Percentiles rank a stretch among this genome's conserved stretches.
phyloP scores from a whole-genome alignment of 2,888 invertebrate genomes.

The Lomographa bimaculata region DNA sequence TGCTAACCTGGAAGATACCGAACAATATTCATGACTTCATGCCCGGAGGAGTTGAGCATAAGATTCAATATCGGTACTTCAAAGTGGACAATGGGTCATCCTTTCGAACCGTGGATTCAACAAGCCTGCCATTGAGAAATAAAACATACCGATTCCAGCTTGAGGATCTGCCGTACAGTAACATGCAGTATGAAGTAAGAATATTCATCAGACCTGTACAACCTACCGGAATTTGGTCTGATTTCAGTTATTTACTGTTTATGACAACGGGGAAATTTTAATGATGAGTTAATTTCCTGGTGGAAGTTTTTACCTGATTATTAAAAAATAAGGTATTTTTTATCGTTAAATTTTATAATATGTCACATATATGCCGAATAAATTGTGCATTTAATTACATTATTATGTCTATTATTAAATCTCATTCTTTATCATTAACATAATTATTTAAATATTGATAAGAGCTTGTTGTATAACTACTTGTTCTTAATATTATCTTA shows the following conservation, averaged over 20 bases:
- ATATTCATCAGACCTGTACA: constrained; percentile 85
- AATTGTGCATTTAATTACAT: no score
- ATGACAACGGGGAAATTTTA: constrained; percentile 81
- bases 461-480: no score
- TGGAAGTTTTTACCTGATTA: constrained; percentile 91
- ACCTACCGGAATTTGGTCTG: constrained; percentile 86
- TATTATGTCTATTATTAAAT: no score
- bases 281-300: constrained; percentile 78
- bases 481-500: no score
- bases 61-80: constrained; percentile 57
- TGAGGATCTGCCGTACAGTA: constrained; percentile 84
- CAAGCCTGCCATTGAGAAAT: constrained; percentile 56
- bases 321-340: constrained; percentile 89
- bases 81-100: constrained; percentile 65
- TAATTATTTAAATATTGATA: no score
- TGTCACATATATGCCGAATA: no score
- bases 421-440: no score
- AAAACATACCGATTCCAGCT: constrained; percentile 69
- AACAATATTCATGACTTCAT: constrained; percentile 61
- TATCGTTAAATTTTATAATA: constrained; percentile 87
- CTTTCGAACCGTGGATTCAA: constrained; percentile 64
- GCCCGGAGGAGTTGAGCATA: constrained; percentile 60
- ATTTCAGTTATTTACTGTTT: constrained; percentile 83
- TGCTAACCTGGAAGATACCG: constrained; percentile 62
- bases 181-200: constrained; percentile 87